These are phyloP conservation scores for Diarsia rubi DNA, from an alignment of 2,888 invertebrate genomes.

Conservation along the genomic window DNA sequence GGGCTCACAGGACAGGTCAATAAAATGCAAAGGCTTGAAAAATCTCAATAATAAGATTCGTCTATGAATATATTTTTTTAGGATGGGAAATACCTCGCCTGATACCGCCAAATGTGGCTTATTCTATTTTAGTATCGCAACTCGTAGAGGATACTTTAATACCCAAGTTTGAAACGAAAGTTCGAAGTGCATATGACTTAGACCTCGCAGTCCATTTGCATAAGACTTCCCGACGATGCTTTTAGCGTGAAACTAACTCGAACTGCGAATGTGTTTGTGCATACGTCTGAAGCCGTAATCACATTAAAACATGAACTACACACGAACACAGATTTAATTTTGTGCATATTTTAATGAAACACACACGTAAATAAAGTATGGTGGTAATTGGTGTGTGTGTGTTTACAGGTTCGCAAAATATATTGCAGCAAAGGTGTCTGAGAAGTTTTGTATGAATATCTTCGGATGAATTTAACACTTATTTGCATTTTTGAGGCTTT, in stretches of 20 bases:
- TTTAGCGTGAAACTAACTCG: conserved; percentile 63
- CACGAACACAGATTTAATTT: conserved; percentile 30
- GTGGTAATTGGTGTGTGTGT: conserved; percentile 11
- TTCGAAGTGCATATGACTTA: conserved; percentile 45
- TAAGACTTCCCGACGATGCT: conserved; percentile 62
- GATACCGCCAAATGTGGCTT: background rate
- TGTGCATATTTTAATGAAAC: conserved; percentile 8
- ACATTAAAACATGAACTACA: conserved; percentile 49
- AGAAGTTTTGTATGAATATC: background rate
- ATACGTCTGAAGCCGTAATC: conserved; percentile 47
- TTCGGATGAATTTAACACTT: background rate
- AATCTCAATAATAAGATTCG: background rate
- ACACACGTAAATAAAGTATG: background rate
- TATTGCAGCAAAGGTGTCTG: conserved; percentile 1
- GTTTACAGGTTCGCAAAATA: conserved; percentile 17
- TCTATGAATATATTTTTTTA: background rate
- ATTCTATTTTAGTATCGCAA: background rate
- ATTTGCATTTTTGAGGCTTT: background rate
- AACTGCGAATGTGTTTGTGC: conserved; percentile 42
- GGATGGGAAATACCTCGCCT: background rate
- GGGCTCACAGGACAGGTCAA: background rate
- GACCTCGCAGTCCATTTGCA: conserved; percentile 58
- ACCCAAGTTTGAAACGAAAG: conserved; percentile 13
- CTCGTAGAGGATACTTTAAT: background rate
- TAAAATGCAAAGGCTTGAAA: background rate